Evolutionary conservation across 2,888 invertebrate genomes (phyloP), one percentile per base, ranked within the genome.

Genomic region (Lysandra bellargus): DNA sequence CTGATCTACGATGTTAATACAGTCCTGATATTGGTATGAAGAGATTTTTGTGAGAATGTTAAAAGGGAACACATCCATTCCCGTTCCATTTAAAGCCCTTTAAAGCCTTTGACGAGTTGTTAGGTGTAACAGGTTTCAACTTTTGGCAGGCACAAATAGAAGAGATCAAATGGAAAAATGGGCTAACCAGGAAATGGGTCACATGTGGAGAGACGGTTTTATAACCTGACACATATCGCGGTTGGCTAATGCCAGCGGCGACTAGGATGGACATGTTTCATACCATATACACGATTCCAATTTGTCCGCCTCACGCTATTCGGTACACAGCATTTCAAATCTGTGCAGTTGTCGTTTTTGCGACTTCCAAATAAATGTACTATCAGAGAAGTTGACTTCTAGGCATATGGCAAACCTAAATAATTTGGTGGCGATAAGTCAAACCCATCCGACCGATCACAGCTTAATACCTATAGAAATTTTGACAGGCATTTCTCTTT

Each of bases 81-180:
- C 61, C 7, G 5, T 61, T 61, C 61, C 61, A 61, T 23, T 61
- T 61, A n/a, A 61, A 61, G 9, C 61, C 23, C 23, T 61, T 61
- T 61, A 23, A 23, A 9, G 23, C 61, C 9, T 61, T 61, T 61
- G 61, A 23, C 23, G 1, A 64, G 23, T 64, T 64, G 64, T 64
- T 30, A 30, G 64, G 23, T 23, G 7, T 64, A 23, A 23, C 7
- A 64, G 9, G n/a, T 64, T 30, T 9, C 9, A 30, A 49, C 30
- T 64, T 64, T 64, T 64, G 30, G 23, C 23, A 64, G 64, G n/a
- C 61, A 30, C 30, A 64, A 64, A 64, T 64, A 57, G 57, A 57
- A 17, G 57, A 57, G 57, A 57, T 57, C 57, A 57, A 57, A 64
- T 64, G 64, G 64, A 64, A 23, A 64, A 23, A 23, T 30, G 64